Conservation (phyloP, 1,140 invertebrate genomes). For the Caenorhabditis remanei region DNA sequence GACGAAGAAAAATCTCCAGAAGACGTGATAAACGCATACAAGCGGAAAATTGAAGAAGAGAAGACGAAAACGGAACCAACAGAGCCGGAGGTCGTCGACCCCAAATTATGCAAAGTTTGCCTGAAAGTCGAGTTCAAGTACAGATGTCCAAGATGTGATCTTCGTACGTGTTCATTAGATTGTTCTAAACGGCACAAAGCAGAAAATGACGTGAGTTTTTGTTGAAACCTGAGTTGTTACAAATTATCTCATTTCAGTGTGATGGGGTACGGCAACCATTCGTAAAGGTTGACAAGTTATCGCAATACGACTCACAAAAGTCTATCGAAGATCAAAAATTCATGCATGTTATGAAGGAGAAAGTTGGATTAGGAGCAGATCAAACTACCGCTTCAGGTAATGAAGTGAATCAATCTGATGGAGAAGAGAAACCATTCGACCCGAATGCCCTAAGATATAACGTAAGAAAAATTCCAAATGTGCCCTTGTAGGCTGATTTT, state of each 20-base stretch:
- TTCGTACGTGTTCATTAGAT: background rate
- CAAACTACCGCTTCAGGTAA: too few relatives aligned
- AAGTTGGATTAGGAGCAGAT: constrained; percentile 14
- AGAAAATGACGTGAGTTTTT: background rate
- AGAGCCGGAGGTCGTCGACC: background rate
- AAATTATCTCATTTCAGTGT: background rate
- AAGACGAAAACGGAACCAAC: background rate
- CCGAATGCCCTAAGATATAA: constrained; percentile 4
- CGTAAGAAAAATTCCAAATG: background rate
- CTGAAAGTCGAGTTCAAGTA: constrained; percentile 39
- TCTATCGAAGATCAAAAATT: constrained; percentile 43
- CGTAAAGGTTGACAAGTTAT: background rate
- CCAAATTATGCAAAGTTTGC: constrained; percentile 33
- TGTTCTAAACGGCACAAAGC: constrained; percentile 24
- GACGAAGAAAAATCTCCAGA: constrained; percentile 46
- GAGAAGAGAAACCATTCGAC: constrained; percentile 32
- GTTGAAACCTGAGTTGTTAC: background rate
- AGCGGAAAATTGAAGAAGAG: constrained; percentile 3
- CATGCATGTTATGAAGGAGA: constrained; percentile 18
- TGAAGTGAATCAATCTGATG: background rate
- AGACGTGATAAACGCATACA: constrained; percentile 2
- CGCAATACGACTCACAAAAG: constrained; percentile 25
- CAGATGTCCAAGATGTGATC: constrained; percentile 37
- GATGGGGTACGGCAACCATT: constrained; percentile 21
- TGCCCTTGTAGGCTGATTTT: background rate